Base-by-base conservation (phyloP, 2,113 vertebrate species). In the Limnothrissa miodon region DNA sequence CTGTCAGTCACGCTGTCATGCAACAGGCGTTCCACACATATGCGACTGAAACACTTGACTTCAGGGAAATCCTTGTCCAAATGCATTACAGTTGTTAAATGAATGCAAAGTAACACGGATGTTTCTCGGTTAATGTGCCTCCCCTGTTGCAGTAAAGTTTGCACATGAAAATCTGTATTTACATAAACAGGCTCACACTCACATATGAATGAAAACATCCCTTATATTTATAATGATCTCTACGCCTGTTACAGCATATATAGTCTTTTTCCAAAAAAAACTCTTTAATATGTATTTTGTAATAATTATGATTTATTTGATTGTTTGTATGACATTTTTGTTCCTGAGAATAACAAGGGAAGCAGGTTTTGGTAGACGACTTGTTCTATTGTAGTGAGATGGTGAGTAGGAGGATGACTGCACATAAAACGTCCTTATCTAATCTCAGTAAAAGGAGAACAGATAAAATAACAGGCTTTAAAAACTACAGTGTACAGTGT, bases 1-100 rank as follows among this genome's bases (percentile, higher is more conserved):
- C 94, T 93, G 93, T 92, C 89, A 85, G 87, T 85, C 87, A 85
- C 66, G 29, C 66, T 39, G 66, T 84, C n/a, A 39, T 84, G 90
- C 85, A 89, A 86, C 92, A 93, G 92, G 92, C 92, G 92, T 93
- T 92, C 88, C 89, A 83, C 82, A 86, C 83, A 56, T 87, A 90
- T 92, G 90, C 90, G 86, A 81, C 82, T 86, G 66, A 10, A 85
- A 89, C 87, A 88, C 90, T 89, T 89, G 90, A 90, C 91, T 92
- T 91, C 88, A 84, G 87, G 87, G 87, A 89, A 91, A 89, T 89
- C 86, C 89, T 89, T 87, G 86, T 82, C 87, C 90, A 83, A 74
- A 36, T 74, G 66, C 66, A 74, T 74, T 39, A 74, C 66, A 74
- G 66, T 74, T 74, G 66, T 74, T 13, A 74, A 74, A 33, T 74